phyloP scores from a whole-genome alignment of 2,888 invertebrate genomes.

The Serripes groenlandicus region DNA sequence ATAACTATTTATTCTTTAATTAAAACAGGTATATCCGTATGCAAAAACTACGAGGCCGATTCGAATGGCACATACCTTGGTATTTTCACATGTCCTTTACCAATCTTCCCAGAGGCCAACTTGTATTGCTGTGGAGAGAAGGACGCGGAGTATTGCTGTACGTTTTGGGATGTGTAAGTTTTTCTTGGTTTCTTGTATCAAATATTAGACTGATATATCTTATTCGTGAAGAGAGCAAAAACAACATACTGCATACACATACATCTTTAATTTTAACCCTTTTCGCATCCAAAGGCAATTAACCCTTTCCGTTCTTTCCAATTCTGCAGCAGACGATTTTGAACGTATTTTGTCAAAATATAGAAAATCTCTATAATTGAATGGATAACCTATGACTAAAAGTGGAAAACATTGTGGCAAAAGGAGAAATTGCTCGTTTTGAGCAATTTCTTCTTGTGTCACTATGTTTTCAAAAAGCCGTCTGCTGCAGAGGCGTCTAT shows the following conservation, averaged over 20 bases:
- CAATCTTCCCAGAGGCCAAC: conserved; percentile 66
- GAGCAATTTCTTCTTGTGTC: neutral
- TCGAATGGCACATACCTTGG: conserved; percentile 72
- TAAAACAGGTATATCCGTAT: conserved; percentile 66
- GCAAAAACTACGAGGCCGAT: conserved; percentile 72
- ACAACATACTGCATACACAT: neutral
- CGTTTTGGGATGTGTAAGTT: conserved; percentile 64
- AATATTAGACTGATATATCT: neutral
- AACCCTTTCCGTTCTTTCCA: neutral
- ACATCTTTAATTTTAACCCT: neutral
- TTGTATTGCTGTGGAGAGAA: conserved; percentile 70
- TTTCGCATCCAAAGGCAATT: neutral
- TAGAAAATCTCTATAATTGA: too few species aligned
- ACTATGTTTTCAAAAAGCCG: neutral
- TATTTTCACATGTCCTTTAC: conserved; percentile 72
- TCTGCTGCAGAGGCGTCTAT: too few species aligned
- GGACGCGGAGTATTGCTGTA: conserved; percentile 74
- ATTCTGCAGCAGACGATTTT: too few species aligned
- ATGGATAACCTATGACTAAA: too few species aligned
- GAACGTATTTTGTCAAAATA: too few species aligned
- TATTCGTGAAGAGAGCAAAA: neutral
- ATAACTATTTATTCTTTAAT: neutral
- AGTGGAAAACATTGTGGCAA: neutral
- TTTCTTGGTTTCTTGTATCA: neutral
- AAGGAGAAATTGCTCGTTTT: neutral